Evolutionary conservation across 2,888 invertebrate species (phyloP), one percentile per base, ranked within the genome.

Genomic region (Phymatocera aterrima): DNA sequence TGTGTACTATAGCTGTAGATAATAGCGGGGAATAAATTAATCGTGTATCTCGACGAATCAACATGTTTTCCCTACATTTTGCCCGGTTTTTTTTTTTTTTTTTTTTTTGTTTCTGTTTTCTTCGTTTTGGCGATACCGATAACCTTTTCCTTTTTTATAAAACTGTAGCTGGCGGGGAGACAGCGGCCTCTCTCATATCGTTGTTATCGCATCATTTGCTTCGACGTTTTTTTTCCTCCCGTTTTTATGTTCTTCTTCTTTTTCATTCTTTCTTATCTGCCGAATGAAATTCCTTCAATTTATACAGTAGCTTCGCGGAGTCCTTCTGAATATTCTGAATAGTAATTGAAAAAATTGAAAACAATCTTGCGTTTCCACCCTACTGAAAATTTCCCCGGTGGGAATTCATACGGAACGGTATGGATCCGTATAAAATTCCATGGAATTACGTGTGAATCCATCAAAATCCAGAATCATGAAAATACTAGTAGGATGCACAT

Each of bases 51-150:
- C 24, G 34, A 46, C n/a, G 15, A 68, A 28, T 68, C 43, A 68
- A 68, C 43, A 68, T 68, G 43, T 68, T 68, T 68, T 43, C 46
- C 68, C 15, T 40, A n/a, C n/a, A n/a, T n/a, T n/a, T n/a, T n/a
- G n/a, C n/a, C n/a, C n/a, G n/a, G n/a, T n/a, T n/a, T n/a, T n/a
- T n/a, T n/a, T n/a, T n/a, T n/a, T n/a, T n/a, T n/a, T n/a, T n/a
- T n/a, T n/a, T n/a, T n/a, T n/a, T n/a, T n/a, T n/a, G 8, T 18
- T 43, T 43, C 6, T 51, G 15, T 60, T 28, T 18, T 43, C 5
- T 28, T 24, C 68, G 43, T 18, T 46, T 15, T 12, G 68, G 68
- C 68, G 15, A 43, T 68, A 68, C 46, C 4, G 68, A 43, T 46
- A 68, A 43, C 68, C 68, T 68, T 43, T 68, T 34, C 18, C 8